phyloP scores from a whole-genome alignment of 1,140 invertebrate genomes.

The Drosophila dunni region DNA sequence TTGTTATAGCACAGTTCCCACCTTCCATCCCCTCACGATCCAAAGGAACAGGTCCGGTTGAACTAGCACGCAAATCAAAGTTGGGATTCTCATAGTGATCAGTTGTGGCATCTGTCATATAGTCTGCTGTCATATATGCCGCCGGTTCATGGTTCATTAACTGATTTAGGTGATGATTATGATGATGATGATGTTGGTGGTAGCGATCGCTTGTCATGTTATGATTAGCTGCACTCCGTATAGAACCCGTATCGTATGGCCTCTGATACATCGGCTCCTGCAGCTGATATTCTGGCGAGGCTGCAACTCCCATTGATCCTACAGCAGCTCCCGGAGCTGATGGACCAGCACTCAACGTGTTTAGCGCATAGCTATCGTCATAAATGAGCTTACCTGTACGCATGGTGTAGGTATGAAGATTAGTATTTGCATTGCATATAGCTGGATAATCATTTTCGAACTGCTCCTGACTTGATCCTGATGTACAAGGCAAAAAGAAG shows the following conservation, averaged over 20 bases:
- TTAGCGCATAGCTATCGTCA: constrained; percentile 86
- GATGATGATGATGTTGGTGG: constrained; percentile 49
- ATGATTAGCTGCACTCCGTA: constrained; percentile 64
- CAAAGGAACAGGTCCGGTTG: background rate
- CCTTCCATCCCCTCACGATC: background rate
- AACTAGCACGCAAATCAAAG: constrained; percentile 67
- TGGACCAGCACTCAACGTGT: constrained; percentile 48
- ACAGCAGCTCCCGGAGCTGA: background rate
- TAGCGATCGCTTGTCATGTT: constrained; percentile 25
- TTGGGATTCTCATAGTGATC: constrained; percentile 85
- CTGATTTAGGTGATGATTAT: constrained; percentile 37
- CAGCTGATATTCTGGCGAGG: constrained; percentile 61
- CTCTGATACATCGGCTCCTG: constrained; percentile 80
- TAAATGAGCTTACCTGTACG: constrained; percentile 91
- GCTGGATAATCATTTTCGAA: constrained; percentile 92
- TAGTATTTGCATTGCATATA: constrained; percentile 93
- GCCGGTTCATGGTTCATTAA: constrained; percentile 44
- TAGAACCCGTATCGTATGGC: constrained; percentile 79
- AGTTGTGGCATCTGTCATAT: constrained; percentile 64
- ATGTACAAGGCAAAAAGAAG: constrained; percentile 90
- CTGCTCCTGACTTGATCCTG: constrained; percentile 91
- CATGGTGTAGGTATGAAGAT: constrained; percentile 92
- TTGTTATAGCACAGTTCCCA: constrained; percentile 25
- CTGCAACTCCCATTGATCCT: background rate
- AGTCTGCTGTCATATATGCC: constrained; percentile 57